These are phyloP conservation scores for Basileuterus tristriatus DNA, from an alignment of 2,797 vertebrate species.

Conservation along the genomic window DNA sequence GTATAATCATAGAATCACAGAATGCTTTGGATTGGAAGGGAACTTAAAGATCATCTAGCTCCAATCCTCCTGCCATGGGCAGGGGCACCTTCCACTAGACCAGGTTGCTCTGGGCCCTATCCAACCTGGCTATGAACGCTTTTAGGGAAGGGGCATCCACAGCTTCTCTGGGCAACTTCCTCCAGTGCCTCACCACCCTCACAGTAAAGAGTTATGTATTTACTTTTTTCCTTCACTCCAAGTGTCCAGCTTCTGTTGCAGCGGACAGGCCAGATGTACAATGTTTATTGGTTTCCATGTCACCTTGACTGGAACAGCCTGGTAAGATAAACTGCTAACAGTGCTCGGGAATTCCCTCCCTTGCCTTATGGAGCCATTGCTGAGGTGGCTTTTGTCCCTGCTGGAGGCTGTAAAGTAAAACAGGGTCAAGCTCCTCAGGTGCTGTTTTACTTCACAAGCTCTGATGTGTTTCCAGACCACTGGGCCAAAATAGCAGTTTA, in stretches of 20 bases:
- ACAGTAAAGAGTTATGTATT: background rate
- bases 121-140: background rate
- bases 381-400: background rate
- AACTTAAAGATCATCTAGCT: background rate
- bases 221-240: background rate
- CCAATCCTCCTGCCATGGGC: background rate
- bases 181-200: background rate
- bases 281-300: background rate
- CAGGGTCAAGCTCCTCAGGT: background rate
- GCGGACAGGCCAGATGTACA: fast-evolving
- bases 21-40: background rate
- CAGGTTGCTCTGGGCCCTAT: background rate
- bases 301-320: background rate
- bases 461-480: background rate
- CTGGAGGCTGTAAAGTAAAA: background rate
- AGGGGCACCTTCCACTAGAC: background rate
- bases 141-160: background rate
- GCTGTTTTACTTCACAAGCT: background rate
- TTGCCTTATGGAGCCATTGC: background rate
- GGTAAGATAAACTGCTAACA: background rate
- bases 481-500: background rate
- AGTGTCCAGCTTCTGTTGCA: background rate
- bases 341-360: background rate
- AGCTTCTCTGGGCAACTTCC: background rate
- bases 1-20: background rate